Evolutionary conservation across 2,888 invertebrate species (phyloP), one percentile per base, ranked within the genome.

Genomic region (Seira musarum): DNA sequence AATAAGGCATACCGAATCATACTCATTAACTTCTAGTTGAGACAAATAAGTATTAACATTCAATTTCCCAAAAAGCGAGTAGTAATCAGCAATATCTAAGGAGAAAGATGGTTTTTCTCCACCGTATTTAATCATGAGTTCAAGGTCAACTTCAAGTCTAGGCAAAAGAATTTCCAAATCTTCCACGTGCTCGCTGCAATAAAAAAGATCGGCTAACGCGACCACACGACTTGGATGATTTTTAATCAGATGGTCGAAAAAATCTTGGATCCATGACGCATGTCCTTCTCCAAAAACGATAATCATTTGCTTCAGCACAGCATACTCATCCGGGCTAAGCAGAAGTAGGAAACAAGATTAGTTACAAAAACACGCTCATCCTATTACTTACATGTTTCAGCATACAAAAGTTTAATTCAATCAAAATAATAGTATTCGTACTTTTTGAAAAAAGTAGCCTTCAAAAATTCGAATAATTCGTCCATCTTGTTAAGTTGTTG

Each of bases 51-150:
- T 30, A 30, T 30, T 19, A 63, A 15, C 19, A 5, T 25, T 30
- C 2, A 30, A 8, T 8, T 8, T 30, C 3, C 3, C 2, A 30
- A 30, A 67, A 53, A 24, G 8, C 19, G 24, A 10, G 10, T 73
- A 65, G n/a, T 73, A 76, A 8, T 22, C 24, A 0, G 6, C 6
- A 6, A 84, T 65, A 40, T 84, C 84, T 0, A 67, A 40, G 53
- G 49, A 69, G 19, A 76, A 84, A 0, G 79, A 84, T 15, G 81
- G 84, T 17, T 81, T 82, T 17, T 69, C 70, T 10, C 53, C 65
- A 1, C 65, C 68, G 17, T 46, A 74, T 2, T 24, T 15, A n/a
- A 64, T n/a, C 0, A 53, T 69, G 35, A 60, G 22, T 15, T 24
- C 5, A 2, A 80, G n/a, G 17, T 80, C 65, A 2, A 53, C 63